Conservation (phyloP, 1,140 invertebrate genomes). For the Chironomus tepperi region DNA sequence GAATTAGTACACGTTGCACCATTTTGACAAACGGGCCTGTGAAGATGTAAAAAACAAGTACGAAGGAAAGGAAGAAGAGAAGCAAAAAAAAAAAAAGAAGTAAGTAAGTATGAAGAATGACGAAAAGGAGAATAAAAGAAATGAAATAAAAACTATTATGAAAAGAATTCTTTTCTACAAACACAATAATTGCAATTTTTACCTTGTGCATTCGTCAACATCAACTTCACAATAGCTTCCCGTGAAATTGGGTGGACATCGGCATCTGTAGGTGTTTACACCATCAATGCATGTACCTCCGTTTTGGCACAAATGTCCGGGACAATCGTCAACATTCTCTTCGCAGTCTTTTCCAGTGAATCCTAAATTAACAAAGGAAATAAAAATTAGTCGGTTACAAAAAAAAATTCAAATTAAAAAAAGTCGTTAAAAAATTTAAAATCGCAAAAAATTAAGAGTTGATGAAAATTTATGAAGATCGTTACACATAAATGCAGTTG, state of each 20-base stretch:
- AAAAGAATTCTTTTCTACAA: background rate
- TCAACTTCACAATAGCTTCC: constrained; percentile 73
- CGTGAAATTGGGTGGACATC: constrained; percentile 78
- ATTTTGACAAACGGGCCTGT: constrained; percentile 80
- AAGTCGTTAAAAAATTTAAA: too few species aligned
- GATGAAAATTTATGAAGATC: too few species aligned
- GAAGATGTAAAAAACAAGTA: constrained; percentile 23
- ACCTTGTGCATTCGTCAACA: constrained; percentile 68
- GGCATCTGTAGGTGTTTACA: constrained; percentile 78
- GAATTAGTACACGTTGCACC: constrained; percentile 91
- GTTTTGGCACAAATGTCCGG: constrained; percentile 81
- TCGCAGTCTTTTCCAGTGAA: constrained; percentile 80
- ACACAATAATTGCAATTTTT: constrained; percentile 28
- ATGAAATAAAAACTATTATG: background rate
- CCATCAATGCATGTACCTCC: constrained; percentile 83
- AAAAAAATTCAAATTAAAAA: too few species aligned
- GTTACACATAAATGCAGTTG: too few species aligned
- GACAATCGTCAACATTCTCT: constrained; percentile 85
- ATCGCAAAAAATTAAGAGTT: too few species aligned
- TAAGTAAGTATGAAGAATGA: background rate
- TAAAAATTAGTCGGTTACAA: too few species aligned
- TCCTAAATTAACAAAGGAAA: constrained; percentile 44
- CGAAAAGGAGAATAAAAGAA: background rate
- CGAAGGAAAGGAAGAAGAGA: constrained; percentile 3
- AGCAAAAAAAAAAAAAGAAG: background rate